Conservation (phyloP, 2,888 invertebrate species). For the Sisyra nigra region DNA sequence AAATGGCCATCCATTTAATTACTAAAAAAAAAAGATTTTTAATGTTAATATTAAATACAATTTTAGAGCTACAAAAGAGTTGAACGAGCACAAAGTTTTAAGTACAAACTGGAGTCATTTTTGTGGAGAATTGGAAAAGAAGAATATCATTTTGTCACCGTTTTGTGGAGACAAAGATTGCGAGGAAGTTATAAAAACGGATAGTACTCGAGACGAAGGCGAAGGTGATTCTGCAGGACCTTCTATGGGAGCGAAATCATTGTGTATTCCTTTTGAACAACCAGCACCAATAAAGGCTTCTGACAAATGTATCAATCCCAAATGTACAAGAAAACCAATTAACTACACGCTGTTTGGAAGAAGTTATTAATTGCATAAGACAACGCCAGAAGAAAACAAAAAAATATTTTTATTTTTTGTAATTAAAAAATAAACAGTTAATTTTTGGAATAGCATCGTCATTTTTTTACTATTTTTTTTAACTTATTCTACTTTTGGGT, state of each 20-base stretch:
- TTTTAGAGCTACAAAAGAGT: slow-evolving; percentile 58
- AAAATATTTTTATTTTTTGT: background rate
- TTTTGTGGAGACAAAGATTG: slow-evolving; percentile 85
- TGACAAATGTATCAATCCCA: slow-evolving; percentile 76
- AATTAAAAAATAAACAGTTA: background rate
- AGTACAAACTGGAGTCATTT: slow-evolving; percentile 73
- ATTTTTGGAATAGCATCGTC: background rate
- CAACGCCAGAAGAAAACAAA: background rate
- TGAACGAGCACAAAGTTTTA: slow-evolving; percentile 53
- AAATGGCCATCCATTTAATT: no score
- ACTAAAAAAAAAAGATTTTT: no score
- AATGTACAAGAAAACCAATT: slow-evolving; percentile 63
- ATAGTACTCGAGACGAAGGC: slow-evolving; percentile 63
- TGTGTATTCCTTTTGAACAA: slow-evolving; percentile 95
- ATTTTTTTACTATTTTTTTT: background rate
- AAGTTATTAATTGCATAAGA: slow-evolving; percentile 56
- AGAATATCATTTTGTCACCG: slow-evolving; percentile 82
- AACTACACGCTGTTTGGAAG: slow-evolving; percentile 88
- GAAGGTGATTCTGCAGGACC: slow-evolving; percentile 64
- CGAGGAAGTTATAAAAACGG: slow-evolving; percentile 91
- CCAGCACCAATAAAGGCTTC: slow-evolving; percentile 41
- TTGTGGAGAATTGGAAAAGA: slow-evolving; percentile 61
- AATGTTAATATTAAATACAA: slow-evolving; percentile 10
- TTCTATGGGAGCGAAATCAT: slow-evolving; percentile 95
- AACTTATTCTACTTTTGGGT: background rate